phyloP scores from a whole-genome alignment of 1,140 invertebrate genomes.

The Ceratina japonica region DNA sequence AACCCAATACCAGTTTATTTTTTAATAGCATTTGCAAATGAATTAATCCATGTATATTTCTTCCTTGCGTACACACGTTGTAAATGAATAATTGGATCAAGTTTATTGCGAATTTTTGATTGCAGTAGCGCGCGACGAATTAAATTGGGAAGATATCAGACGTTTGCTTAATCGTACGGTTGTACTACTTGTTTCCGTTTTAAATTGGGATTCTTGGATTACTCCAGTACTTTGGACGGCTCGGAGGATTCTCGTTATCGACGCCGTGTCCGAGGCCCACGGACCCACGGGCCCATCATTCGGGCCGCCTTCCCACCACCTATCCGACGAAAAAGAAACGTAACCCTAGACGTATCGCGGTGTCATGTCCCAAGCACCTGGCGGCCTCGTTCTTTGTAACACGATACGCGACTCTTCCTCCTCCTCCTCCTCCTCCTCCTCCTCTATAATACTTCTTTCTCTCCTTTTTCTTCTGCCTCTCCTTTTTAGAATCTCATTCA shows the following conservation, averaged over 20 bases:
- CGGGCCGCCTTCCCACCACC: conserved; percentile 31
- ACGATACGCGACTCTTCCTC: conserved; percentile 69
- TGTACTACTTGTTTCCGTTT: too few relatives aligned
- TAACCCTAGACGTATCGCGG: conserved; percentile 74
- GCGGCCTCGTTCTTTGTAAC: conserved; percentile 76
- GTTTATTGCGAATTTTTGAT: too few relatives aligned
- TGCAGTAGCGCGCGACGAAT: too few relatives aligned
- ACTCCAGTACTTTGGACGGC: too few relatives aligned
- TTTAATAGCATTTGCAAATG: too few relatives aligned
- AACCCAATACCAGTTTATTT: too few relatives aligned
- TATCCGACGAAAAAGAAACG: conserved; percentile 66
- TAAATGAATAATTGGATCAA: too few relatives aligned
- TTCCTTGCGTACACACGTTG: too few relatives aligned
- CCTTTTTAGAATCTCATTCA: neutral
- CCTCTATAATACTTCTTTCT: neutral
- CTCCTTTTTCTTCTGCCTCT: conserved; percentile 23
- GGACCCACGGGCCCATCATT: conserved; percentile 52
- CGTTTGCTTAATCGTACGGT: too few relatives aligned
- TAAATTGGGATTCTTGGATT: too few relatives aligned
- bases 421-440: conserved; percentile 43
- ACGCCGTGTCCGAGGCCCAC: conserved; percentile 52
- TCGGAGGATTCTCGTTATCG: conserved; percentile 58
- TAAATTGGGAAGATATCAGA: too few relatives aligned
- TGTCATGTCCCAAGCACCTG: conserved; percentile 75
- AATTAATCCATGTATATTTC: too few relatives aligned